Percentiles rank a stretch among this genome's conserved stretches.
Evolutionary conservation across 2,888 invertebrate species (phyloP).

Genomic region (Drosophila longiperda): DNA sequence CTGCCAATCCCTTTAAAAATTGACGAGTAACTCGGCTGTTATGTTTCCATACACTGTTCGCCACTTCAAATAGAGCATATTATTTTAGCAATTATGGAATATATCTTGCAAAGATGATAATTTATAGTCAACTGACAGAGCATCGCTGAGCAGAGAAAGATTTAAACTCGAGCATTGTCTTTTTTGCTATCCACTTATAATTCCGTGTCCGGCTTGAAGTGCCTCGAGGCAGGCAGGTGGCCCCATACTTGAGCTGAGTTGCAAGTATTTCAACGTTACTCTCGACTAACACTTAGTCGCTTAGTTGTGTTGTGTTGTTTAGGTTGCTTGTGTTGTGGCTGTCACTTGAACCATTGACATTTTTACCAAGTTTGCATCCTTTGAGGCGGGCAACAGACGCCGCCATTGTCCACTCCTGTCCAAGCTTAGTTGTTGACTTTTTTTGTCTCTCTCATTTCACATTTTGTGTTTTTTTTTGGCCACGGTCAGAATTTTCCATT

Average conservation of each 20-base stretch:
- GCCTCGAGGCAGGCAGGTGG: slow-evolving; percentile 56
- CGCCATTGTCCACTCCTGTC: slow-evolving; percentile 34
- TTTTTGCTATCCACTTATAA: slow-evolving; percentile 59
- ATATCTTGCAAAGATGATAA: neutral
- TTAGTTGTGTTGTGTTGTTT: slow-evolving; percentile 3
- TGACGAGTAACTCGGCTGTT: slow-evolving; percentile 19
- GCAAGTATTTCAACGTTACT: slow-evolving; percentile 11
- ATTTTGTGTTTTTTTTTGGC: slow-evolving; percentile 28
- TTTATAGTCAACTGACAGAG: neutral
- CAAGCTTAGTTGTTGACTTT: slow-evolving; percentile 20
- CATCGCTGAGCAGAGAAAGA: neutral
- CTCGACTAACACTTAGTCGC: slow-evolving; percentile 37
- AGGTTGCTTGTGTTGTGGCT: slow-evolving; percentile 26
- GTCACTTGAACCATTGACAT: slow-evolving; percentile 40
- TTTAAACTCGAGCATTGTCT: neutral
- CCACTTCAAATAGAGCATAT: neutral
- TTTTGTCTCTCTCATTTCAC: neutral
- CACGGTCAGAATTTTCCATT: slow-evolving; percentile 64
- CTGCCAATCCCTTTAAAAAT: slow-evolving; percentile 19
- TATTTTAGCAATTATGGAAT: neutral
- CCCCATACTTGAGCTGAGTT: slow-evolving; percentile 30
- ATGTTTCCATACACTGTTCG: neutral
- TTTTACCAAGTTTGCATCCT: slow-evolving; percentile 42
- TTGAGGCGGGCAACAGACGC: slow-evolving; percentile 26
- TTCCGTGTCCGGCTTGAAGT: slow-evolving; percentile 52